Evolutionary conservation across 2,113 vertebrate genomes (phyloP).

Genomic region (Nothoprocta pentlandii): DNA sequence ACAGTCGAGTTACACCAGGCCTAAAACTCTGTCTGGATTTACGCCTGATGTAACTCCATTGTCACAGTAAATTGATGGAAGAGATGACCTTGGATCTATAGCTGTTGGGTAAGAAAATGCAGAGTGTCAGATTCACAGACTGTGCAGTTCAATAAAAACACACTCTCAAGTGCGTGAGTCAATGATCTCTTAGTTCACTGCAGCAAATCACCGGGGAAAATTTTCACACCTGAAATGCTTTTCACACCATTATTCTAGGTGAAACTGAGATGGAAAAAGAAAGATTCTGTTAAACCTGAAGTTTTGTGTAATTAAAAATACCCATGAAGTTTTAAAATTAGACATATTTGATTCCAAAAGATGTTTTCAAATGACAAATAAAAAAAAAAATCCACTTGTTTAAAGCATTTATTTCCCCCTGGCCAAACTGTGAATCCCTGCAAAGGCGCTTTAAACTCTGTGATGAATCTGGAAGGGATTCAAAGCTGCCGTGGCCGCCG

Average conservation of each 20-base stretch:
- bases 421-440: not conserved
- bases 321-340: not conserved
- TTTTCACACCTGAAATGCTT: accelerated
- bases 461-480: not conserved
- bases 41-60: not conserved
- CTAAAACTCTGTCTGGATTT: not conserved
- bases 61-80: not conserved
- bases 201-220: not conserved
- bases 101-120: not conserved
- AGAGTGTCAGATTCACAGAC: not conserved
- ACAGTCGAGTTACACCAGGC: no score
- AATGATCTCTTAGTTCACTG: not conserved
- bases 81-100: not conserved
- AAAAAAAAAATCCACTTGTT: not conserved
- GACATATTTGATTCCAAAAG: not conserved
- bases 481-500: not conserved
- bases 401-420: not conserved
- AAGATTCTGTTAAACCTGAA: not conserved
- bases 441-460: not conserved
- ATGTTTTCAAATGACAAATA: not conserved
- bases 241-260: not conserved
- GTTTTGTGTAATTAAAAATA: not conserved
- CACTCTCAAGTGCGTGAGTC: not conserved
- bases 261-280: not conserved
- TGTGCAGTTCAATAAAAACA: not conserved